These are phyloP conservation scores for Indicator maculatus DNA, from an alignment of 2,113 vertebrate genomes.

Conservation along the genomic window DNA sequence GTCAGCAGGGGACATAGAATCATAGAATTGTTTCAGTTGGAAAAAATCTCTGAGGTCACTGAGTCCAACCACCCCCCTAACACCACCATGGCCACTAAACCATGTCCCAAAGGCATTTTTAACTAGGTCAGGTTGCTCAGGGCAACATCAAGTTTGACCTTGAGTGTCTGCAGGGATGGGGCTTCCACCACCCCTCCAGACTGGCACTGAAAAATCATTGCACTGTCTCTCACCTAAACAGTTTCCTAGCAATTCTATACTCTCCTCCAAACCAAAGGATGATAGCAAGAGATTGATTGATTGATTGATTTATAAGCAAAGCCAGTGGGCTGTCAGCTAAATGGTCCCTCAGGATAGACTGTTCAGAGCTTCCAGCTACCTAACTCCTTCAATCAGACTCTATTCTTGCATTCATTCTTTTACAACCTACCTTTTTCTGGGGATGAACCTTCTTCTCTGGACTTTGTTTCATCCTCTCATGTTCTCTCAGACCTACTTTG, in stretches of 20 bases:
- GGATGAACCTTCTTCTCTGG: background rate
- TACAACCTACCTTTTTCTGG: background rate
- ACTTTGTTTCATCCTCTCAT: background rate
- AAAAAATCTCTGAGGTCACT: no score
- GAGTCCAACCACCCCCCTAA: no score
- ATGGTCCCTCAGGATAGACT: background rate
- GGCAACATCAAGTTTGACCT: no score
- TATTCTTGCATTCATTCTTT: background rate
- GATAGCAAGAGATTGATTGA: background rate
- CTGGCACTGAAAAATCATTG: background rate
- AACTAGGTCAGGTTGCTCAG: no score
- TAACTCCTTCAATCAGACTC: background rate
- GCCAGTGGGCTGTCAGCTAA: fast-evolving
- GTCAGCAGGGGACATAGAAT: no score
- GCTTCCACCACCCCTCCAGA: no score
- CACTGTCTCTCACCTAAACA: background rate
- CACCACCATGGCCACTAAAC: no score
- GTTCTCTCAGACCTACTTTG: background rate
- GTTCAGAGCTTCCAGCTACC: background rate
- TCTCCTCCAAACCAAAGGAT: background rate
- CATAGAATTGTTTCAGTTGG: no score
- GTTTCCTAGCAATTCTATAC: background rate
- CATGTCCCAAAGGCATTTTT: no score
- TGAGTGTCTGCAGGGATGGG: no score
- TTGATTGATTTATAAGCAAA: background rate